phyloP scores from a whole-genome alignment of 1,140 invertebrate species.

The Drosophila ambigua region DNA sequence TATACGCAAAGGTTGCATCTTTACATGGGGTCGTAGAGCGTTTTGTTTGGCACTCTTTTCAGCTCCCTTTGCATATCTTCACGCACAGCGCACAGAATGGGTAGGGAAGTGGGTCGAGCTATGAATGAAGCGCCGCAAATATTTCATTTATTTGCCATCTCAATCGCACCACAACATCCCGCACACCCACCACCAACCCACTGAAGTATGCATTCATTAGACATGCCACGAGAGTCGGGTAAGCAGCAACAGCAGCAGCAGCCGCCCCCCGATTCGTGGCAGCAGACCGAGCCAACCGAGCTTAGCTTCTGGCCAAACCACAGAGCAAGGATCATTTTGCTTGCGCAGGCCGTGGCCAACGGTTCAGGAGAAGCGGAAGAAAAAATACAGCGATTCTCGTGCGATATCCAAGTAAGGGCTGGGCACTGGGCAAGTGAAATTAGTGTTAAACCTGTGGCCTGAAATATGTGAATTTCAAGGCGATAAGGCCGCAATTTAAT shows the following conservation, averaged over 20 bases:
- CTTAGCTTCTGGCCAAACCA: slow-evolving; percentile 64
- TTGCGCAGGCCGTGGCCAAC: slow-evolving; percentile 61
- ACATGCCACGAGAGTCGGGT: slow-evolving; percentile 58
- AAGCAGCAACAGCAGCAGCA: slow-evolving; percentile 8
- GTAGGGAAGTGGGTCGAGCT: neutral
- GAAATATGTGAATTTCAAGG: neutral
- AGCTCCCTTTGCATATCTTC: slow-evolving; percentile 56
- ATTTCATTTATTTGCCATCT: slow-evolving; percentile 74
- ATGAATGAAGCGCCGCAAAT: slow-evolving; percentile 64
- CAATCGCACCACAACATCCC: slow-evolving; percentile 28
- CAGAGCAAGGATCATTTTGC: slow-evolving; percentile 72
- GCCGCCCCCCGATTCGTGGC: neutral
- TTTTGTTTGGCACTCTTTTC: neutral
- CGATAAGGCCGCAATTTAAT: slow-evolving; percentile 33
- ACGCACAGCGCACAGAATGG: slow-evolving; percentile 40
- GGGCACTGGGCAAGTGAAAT: neutral
- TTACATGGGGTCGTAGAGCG: neutral
- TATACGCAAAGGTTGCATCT: slow-evolving; percentile 6
- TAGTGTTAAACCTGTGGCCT: slow-evolving; percentile 1
- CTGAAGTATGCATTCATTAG: slow-evolving; percentile 76
- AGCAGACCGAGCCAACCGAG: slow-evolving; percentile 53
- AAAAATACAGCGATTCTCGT: slow-evolving; percentile 4
- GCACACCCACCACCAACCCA: neutral
- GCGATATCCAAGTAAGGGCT: slow-evolving; percentile 40
- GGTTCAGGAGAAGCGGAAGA: slow-evolving; percentile 42